Base-by-base conservation (phyloP, 1,140 invertebrate genomes). In the Neodiprion lecontei region DNA sequence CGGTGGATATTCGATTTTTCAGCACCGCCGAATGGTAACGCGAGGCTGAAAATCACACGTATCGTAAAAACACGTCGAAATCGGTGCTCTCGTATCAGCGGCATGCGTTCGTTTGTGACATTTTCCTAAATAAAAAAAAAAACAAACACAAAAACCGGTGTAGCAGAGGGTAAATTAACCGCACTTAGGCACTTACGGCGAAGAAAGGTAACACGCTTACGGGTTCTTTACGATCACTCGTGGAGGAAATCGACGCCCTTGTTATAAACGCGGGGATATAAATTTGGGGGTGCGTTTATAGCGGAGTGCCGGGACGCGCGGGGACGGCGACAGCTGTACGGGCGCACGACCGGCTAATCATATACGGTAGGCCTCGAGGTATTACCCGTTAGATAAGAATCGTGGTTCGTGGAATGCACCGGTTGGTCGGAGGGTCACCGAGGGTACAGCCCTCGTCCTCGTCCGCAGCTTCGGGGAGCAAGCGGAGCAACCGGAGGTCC, bases 301-400 rank as follows among this genome's bases (percentile, higher is more conserved):
- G 7, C 12, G 17, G 12, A 14, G 17, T 65, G 17, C 61, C 61
- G 12, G 17, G 12, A 65, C 17, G 17, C 17, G 17, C 61, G 7
- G 17, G 28, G 28, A 40, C 5, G 28, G 5, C 28, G 28, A 23
- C 67, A 69, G 67, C 67, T 69, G 67, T 69, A 69, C 40, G 40
- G 40, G 40, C 40, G 67, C 40, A 47, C 40, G 67, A 12, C 23
- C 67, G 23, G 11, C 67, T 69, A 69, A 69, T 69, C 67, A 69
- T 69, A 69, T 69, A 47, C 21, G 12, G 67, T 21, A 69, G 67
- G 67, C 40, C 17, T 47, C 67, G 14, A 69, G 67, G 67, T 69
- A 69, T 11, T 47, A 69, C 21, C 67, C 67, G 17, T 23, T 69
- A 69, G 67, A 69, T 69, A 69, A 47, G 40, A 47, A 69, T 69